Evolutionary conservation across 2,113 vertebrate species (phyloP).

Genomic region (Tamias sibiricus): DNA sequence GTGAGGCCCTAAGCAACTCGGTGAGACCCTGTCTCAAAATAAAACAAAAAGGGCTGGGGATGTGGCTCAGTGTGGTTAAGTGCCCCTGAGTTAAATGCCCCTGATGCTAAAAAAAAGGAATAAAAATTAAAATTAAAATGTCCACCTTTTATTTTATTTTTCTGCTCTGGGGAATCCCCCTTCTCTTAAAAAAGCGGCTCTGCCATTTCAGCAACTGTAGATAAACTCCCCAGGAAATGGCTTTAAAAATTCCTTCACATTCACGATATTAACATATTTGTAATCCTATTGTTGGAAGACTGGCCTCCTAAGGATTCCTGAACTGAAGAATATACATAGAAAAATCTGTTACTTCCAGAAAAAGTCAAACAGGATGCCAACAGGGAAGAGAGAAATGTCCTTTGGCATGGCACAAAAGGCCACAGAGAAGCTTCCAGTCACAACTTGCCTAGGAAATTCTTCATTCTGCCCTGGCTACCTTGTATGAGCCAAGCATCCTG

Average conservation of each 20-base stretch:
- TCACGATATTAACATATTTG: background rate
- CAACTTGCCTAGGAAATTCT: background rate
- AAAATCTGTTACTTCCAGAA: conserved; percentile 14
- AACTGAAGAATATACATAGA: background rate
- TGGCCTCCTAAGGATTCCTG: background rate
- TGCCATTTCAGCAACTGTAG: background rate
- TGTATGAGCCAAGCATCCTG: background rate
- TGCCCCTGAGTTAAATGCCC: too few species aligned
- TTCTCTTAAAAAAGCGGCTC: background rate
- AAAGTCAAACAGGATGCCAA: conserved; percentile 26
- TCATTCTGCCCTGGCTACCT: background rate
- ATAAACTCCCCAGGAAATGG: background rate
- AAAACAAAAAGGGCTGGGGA: too few species aligned
- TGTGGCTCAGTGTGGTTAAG: too few species aligned
- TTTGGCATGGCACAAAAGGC: background rate
- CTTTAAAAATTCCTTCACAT: background rate
- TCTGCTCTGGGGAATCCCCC: background rate
- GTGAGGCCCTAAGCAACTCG: too few species aligned
- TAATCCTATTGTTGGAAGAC: background rate
- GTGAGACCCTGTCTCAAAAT: too few species aligned
- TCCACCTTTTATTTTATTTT: background rate
- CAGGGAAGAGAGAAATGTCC: conserved; percentile 20
- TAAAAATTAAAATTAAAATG: background rate
- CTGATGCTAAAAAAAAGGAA: too few species aligned
- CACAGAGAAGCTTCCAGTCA: conserved; percentile 35